Base-by-base conservation (phyloP, 2,888 invertebrate species). In the Ectemnius cavifrons region DNA sequence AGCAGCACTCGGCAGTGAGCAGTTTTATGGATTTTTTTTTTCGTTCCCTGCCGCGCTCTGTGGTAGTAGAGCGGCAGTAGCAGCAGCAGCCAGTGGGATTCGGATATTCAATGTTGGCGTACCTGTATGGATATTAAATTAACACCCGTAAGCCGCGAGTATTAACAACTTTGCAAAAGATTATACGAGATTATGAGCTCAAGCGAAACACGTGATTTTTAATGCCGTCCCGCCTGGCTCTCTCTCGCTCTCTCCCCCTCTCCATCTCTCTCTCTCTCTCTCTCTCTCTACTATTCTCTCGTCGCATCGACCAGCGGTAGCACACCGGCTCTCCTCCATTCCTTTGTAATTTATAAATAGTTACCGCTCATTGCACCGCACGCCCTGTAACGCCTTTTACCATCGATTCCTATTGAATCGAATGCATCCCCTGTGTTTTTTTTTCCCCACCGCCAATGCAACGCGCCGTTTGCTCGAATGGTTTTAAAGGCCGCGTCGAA, bases 141-240 rank as follows among this genome's bases (percentile, higher is more conserved):
- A 91, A 91, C 91, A 91, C 90, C 90, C 89, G 89, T 91, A 91
- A 91, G 90, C 91, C 90, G 86, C 88, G 90, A 91, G 91, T 91
- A 91, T 91, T 91, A 91, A 91, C 91, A 91, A 91, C 91, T 91
- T 91, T 91, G 91, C 91, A 91, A 91, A 91, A 91, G 91, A 91
- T 91, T 91, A 91, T 89, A 90, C 88, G 91, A 91, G 91, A 91
- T 91, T 91, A 91, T 91, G 90, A 91, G 90, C 91, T 91, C 90
- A 89, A 90, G 89, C 90, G 90, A 85, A 90, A 91, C 89, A 89
- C 90, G 90, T 91, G 91, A 91, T 91, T 91, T 91, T 91, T 91
- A 91, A 91, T 90, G 88, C 88, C 85, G 81, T 84, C 84, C 81
- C 84, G 82, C 81, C 82, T 80, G 67, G 61, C 73, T 78, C 80